Conservation (phyloP, 2,797 vertebrate species). For the Antennarius maculatus region DNA sequence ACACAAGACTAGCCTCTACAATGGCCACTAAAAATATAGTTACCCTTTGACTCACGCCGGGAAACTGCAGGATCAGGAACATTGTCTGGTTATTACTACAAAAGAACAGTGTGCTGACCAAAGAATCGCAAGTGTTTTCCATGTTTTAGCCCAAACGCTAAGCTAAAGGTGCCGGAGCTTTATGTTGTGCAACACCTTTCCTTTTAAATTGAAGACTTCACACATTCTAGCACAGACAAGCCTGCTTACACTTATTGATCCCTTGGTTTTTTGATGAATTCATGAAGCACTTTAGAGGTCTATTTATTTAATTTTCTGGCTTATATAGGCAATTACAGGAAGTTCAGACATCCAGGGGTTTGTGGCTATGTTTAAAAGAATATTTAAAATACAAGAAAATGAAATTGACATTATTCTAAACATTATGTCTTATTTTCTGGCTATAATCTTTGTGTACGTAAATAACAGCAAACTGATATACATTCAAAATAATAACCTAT, state of each 20-base stretch:
- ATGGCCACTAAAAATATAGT: slow-evolving; percentile 25
- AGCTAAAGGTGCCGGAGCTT: neutral
- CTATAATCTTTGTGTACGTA: neutral
- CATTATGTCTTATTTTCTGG: neutral
- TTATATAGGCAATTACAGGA: slow-evolving; percentile 2
- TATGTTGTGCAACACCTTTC: too few species aligned
- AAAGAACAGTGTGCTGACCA: slow-evolving; percentile 3
- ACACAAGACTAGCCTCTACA: slow-evolving; percentile 31
- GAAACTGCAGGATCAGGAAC: slow-evolving; percentile 58
- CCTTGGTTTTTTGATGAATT: too few species aligned
- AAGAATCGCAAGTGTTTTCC: slow-evolving; percentile 5
- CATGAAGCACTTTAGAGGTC: neutral
- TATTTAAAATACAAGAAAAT: neutral
- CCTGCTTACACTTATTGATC: neutral
- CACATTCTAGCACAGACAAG: neutral
- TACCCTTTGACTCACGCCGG: slow-evolving; percentile 58
- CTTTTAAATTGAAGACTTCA: neutral
- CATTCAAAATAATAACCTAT: slow-evolving; percentile 19
- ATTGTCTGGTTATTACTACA: slow-evolving; percentile 23
- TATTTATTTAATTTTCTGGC: slow-evolving; percentile 14
- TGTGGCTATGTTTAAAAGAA: neutral
- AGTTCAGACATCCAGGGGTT: neutral
- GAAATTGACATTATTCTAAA: neutral
- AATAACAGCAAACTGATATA: slow-evolving; percentile 8
- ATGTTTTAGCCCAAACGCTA: slow-evolving; percentile 56